Evolutionary conservation across 2,888 invertebrate species (phyloP).

Genomic region (Rapana venosa): DNA sequence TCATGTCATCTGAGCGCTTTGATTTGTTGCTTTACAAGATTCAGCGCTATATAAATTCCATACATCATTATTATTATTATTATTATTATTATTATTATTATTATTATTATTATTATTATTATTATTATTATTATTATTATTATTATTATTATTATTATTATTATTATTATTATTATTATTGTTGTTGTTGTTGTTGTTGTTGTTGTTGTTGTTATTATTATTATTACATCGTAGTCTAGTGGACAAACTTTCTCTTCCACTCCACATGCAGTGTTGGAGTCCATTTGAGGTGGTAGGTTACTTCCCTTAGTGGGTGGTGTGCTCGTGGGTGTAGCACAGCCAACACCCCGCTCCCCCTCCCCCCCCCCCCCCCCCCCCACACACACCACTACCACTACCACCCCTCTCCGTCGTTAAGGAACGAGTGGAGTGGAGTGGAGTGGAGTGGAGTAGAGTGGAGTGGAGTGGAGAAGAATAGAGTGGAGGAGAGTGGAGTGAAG

Average conservation of each 20-base stretch:
- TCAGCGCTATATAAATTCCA: no score
- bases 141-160: not conserved
- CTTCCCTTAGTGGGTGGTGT: slow-evolving; percentile 2
- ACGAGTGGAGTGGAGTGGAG: no score
- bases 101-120: not conserved
- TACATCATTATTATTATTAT: no score
- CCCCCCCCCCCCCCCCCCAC: not conserved
- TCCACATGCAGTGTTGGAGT: not conserved
- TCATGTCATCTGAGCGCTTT: no score
- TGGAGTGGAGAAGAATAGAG: not conserved
- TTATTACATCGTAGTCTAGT: not conserved
- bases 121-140: not conserved
- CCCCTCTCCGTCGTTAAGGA: no score
- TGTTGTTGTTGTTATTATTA: not conserved
- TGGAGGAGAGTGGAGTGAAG: no score
- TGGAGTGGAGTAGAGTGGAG: slow-evolving; percentile 26
- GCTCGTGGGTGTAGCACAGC: not conserved
- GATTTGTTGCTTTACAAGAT: no score
- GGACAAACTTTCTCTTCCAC: not conserved
- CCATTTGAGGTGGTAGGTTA: slow-evolving; percentile 12
- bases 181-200: not conserved
- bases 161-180: not conserved
- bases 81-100: no score
- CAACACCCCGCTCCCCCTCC: slow-evolving; percentile 4
- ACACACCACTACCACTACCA: no score